A percentile compares a stretch with the other conserved stretches of the same genome.
Evolutionary conservation across 2,797 vertebrate genomes (phyloP).

Genomic region (Okamejei kenojei): DNA sequence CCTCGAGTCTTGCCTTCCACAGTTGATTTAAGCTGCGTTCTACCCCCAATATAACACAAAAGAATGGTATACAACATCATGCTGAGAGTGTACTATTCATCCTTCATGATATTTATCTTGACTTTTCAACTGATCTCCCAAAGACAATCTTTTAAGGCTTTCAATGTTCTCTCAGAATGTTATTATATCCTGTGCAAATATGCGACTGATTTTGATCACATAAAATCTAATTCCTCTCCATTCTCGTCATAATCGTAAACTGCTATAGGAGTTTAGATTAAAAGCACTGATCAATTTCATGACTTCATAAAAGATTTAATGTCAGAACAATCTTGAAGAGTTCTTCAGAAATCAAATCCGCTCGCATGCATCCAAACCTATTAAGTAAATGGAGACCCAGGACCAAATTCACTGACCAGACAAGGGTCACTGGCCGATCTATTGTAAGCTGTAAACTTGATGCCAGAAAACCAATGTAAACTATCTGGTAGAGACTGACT

Average conservation of each 20-base stretch:
- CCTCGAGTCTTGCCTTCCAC: background rate
- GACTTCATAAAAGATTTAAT: background rate
- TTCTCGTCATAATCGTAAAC: too few relatives aligned
- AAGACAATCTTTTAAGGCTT: background rate
- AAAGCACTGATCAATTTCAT: background rate
- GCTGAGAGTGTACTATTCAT: background rate
- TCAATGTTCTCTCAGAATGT: background rate
- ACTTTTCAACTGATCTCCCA: background rate
- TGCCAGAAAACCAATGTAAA: background rate
- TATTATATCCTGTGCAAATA: background rate
- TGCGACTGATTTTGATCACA: background rate
- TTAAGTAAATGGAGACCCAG: background rate
- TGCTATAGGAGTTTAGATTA: background rate
- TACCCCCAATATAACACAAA: background rate
- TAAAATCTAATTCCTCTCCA: background rate
- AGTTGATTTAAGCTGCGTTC: background rate
- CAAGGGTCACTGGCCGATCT: background rate
- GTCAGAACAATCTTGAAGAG: background rate
- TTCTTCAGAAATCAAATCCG: background rate
- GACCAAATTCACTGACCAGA: background rate
- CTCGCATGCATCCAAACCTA: background rate
- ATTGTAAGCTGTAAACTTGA: background rate
- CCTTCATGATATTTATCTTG: background rate
- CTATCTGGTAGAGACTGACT: background rate
- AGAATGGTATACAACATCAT: background rate